A percentile compares a stretch with the other conserved stretches of the same genome.
These are phyloP conservation scores for Telmatochromis sp. DNA, from an alignment of 2,113 vertebrate species.

Conservation along the genomic window DNA sequence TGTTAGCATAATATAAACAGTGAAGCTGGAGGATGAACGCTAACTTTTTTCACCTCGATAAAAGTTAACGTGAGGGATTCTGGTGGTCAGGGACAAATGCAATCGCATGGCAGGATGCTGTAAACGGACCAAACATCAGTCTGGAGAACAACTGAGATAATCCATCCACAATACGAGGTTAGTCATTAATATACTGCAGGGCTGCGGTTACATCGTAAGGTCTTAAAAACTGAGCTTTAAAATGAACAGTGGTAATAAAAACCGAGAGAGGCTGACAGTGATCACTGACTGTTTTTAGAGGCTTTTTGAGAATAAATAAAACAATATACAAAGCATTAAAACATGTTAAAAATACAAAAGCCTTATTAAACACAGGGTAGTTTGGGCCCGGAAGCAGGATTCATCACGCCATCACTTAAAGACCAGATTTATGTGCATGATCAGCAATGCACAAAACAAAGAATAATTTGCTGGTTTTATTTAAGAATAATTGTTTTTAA, in stretches of 20 bases:
- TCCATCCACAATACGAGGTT: background rate
- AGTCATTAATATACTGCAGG: background rate
- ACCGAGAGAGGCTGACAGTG: background rate
- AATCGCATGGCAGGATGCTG: background rate
- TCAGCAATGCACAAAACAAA: background rate
- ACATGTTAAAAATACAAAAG: background rate
- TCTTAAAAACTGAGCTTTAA: background rate
- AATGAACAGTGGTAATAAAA: background rate
- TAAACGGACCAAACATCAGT: fast-evolving
- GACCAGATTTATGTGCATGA: background rate
- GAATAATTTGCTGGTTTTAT: background rate
- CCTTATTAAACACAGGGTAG: background rate
- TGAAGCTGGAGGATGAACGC: too few relatives aligned
- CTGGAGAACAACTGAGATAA: background rate
- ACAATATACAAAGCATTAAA: background rate
- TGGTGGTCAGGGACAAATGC: fast-evolving
- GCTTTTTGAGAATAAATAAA: background rate
- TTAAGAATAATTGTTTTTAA: background rate
- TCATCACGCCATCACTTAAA: background rate
- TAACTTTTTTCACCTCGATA: too few relatives aligned
- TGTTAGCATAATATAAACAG: too few relatives aligned
- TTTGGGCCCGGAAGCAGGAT: background rate
- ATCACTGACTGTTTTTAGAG: background rate
- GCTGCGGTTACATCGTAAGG: fast-evolving
- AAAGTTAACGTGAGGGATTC: too few relatives aligned